Percentiles rank a stretch among this genome's conserved stretches.
Evolutionary conservation across 2,797 vertebrate species (phyloP).

Genomic region (Amniataba percoides): DNA sequence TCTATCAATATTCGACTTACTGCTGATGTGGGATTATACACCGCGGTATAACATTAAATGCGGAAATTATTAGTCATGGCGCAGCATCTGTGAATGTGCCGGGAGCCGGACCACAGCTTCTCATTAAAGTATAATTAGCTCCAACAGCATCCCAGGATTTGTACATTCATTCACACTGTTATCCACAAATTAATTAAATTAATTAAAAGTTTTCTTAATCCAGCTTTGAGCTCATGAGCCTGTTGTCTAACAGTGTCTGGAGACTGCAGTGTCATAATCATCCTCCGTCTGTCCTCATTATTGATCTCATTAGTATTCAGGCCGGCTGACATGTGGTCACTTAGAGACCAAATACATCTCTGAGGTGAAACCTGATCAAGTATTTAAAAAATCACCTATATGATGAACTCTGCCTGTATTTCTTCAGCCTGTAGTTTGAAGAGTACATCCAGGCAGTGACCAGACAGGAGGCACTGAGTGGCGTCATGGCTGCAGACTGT

Average conservation of each 20-base stretch:
- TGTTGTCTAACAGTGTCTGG: not conserved
- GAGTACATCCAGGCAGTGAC: not conserved
- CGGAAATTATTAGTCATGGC: constrained; percentile 35
- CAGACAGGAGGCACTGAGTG: not conserved
- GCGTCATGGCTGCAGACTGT: not conserved
- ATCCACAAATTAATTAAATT: constrained; percentile 36
- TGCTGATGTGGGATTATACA: not conserved
- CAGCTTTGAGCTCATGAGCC: constrained; percentile 18
- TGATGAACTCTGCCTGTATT: not conserved
- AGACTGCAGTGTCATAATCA: constrained; percentile 3
- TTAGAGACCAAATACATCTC: not conserved
- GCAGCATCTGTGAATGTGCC: constrained; percentile 34
- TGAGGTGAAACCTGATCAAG: not conserved
- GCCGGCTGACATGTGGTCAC: not conserved
- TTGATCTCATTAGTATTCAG: not conserved
- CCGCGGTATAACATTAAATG: constrained; percentile 9
- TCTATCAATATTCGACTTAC: constrained; percentile 6
- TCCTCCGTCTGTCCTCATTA: not conserved
- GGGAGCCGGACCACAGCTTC: constrained; percentile 37
- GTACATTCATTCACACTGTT: constrained; percentile 27
- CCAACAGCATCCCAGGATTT: constrained; percentile 39
- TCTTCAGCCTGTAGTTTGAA: not conserved
- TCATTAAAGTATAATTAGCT: constrained; percentile 60
- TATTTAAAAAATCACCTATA: not conserved
- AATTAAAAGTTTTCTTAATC: constrained; percentile 39